Evolutionary conservation across 2,113 vertebrate genomes (phyloP).

Genomic region (Colossoma macropomum): DNA sequence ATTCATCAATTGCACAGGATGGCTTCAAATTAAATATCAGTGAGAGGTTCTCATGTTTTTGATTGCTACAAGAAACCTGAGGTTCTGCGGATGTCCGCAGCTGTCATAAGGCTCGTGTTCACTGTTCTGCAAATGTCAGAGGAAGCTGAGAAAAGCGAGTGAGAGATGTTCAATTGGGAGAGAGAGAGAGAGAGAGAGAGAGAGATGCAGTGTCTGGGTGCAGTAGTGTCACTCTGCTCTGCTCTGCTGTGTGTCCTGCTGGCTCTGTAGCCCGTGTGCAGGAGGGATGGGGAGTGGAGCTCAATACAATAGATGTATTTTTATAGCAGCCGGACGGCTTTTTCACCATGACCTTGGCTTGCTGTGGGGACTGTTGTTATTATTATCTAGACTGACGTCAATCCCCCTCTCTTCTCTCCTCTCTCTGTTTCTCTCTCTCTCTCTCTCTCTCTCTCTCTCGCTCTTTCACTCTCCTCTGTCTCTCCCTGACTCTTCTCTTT

Average conservation of each 20-base stretch:
- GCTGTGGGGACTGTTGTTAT: conserved; percentile 67
- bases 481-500: conserved; percentile 44
- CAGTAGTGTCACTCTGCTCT: not conserved
- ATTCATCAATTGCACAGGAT: not conserved
- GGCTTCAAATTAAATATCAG: not conserved
- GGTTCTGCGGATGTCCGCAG: not conserved
- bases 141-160: not conserved
- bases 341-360: conserved; percentile 70
- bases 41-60: not conserved
- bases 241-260: conserved; percentile 1
- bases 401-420: conserved; percentile 48
- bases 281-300: conserved; percentile 36
- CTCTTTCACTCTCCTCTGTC: not conserved
- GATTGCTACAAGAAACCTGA: not conserved
- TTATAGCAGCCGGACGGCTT: conserved; percentile 65
- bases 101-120: not conserved
- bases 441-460: conserved; percentile 46
- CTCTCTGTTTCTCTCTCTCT: conserved; percentile 42
- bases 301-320: conserved; percentile 69
- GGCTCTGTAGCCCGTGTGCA: conserved; percentile 26
- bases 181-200: conserved; percentile 17
- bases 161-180: not conserved
- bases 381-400: conserved; percentile 76
- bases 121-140: not conserved
- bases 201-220: not conserved